A percentile compares a stretch with the other conserved stretches of the same genome.
Conservation (phyloP, 2,113 vertebrate species). For the Setophaga kirtlandii region DNA sequence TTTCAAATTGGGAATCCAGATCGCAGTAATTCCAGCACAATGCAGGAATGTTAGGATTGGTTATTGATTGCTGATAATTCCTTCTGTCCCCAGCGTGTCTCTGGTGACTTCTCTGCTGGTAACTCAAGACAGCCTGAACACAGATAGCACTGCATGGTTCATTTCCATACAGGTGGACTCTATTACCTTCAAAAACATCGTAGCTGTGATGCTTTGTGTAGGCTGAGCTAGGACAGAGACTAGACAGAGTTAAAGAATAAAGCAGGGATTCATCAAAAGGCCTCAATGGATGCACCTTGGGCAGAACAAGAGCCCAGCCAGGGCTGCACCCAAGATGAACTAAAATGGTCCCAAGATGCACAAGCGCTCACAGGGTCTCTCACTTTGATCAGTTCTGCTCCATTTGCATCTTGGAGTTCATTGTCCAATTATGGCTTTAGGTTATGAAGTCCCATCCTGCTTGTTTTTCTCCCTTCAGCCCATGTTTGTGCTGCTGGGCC, state of each 20-base stretch:
- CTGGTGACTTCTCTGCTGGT: neutral
- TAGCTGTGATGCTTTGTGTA: neutral
- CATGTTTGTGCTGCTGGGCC: neutral
- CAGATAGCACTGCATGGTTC: neutral
- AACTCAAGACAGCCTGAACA: neutral
- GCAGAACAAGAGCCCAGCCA: neutral
- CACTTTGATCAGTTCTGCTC: neutral
- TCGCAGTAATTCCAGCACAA: neutral
- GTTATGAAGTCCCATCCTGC: neutral
- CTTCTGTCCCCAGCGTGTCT: neutral
- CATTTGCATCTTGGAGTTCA: neutral
- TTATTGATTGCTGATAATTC: neutral
- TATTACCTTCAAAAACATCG: rapidly evolving
- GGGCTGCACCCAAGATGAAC: neutral
- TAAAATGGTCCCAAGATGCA: neutral
- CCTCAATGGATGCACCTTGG: neutral
- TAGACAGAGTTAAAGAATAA: neutral
- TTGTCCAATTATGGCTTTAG: neutral
- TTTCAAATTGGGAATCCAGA: neutral
- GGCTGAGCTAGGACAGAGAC: neutral
- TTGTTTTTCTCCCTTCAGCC: neutral
- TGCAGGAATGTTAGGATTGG: neutral
- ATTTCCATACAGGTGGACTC: neutral
- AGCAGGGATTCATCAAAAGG: neutral
- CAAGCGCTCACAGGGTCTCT: neutral